Conservation (phyloP, 1,140 invertebrate genomes). For the Eumaeus atala region DNA sequence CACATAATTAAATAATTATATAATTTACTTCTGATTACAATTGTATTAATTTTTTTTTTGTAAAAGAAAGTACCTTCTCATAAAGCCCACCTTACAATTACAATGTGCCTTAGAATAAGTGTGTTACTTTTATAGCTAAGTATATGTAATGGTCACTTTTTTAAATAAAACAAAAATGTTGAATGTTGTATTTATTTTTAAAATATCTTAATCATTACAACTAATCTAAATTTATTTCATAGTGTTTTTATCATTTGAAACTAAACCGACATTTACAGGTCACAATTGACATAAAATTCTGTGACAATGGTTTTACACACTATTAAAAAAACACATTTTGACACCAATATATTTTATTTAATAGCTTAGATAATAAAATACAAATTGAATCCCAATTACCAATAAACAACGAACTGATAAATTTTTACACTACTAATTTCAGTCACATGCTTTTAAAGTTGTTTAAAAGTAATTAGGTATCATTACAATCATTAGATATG, state of each 20-base stretch:
- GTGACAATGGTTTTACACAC: too few species aligned
- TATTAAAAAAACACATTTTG: too few species aligned
- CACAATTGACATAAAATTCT: too few species aligned
- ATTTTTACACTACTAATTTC: slow-evolving; percentile 23
- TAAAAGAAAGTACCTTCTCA: too few species aligned
- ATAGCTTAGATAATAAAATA: too few species aligned
- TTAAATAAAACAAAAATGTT: slow-evolving; percentile 22
- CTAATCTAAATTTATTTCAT: too few species aligned
- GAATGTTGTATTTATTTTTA: slow-evolving; percentile 31
- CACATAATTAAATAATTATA: too few species aligned
- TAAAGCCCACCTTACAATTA: not conserved
- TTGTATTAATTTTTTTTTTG: too few species aligned
- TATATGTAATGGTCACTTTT: slow-evolving; percentile 14
- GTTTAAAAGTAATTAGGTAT: slow-evolving; percentile 43
- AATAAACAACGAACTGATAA: slow-evolving; percentile 34
- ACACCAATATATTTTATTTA: too few species aligned
- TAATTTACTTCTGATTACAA: too few species aligned
- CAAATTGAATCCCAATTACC: slow-evolving; percentile 23
- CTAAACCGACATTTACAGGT: too few species aligned
- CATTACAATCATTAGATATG: slow-evolving; percentile 24
- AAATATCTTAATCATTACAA: not conserved
- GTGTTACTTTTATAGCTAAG: slow-evolving; percentile 12
- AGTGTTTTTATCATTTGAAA: too few species aligned
- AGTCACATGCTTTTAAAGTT: slow-evolving; percentile 29
- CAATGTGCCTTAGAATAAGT: slow-evolving; percentile 25